These are phyloP conservation scores for Brachyhypopomus occidentalis DNA, from an alignment of 2,113 vertebrate species.

Conservation along the genomic window DNA sequence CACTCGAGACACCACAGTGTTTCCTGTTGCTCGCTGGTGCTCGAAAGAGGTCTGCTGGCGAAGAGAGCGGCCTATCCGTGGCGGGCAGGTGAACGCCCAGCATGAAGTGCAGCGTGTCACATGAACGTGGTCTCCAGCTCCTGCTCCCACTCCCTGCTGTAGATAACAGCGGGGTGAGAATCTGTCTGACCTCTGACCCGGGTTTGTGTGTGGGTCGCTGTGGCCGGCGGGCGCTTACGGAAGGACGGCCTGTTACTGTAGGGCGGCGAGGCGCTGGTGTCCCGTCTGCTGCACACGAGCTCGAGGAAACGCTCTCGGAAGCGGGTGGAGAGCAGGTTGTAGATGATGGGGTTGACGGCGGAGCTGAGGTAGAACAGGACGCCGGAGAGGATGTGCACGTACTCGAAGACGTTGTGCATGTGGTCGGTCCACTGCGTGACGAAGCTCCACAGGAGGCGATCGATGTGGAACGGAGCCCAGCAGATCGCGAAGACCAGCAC, in stretches of 20 bases:
- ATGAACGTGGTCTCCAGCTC: conserved; percentile 44
- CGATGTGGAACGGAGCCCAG: conserved; percentile 76
- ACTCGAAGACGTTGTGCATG: conserved; percentile 73
- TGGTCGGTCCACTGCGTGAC: conserved; percentile 74
- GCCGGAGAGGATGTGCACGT: conserved; percentile 76
- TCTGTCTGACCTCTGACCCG: conserved; percentile 42
- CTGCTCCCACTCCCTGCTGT: conserved; percentile 41
- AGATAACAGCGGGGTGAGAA: conserved; percentile 50
- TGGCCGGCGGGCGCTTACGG: conserved; percentile 46
- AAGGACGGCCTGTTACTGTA: conserved; percentile 54
- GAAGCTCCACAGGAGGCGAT: conserved; percentile 76
- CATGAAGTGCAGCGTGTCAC: not conserved
- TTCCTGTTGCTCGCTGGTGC: not conserved
- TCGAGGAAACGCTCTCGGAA: conserved; percentile 73
- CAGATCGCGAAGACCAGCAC: conserved; percentile 72
- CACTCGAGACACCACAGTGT: not conserved
- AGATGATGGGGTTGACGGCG: conserved; percentile 75
- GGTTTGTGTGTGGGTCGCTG: conserved; percentile 37
- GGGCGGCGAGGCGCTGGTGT: conserved; percentile 58
- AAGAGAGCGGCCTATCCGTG: not conserved
- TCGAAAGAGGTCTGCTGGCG: not conserved
- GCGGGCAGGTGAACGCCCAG: too few species aligned
- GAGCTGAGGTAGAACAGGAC: conserved; percentile 78
- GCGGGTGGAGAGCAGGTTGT: conserved; percentile 75
- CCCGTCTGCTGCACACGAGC: conserved; percentile 63